Evolutionary conservation across 2,888 invertebrate species (phyloP).

Genomic region (Sinopyrophorus schimmeli): DNA sequence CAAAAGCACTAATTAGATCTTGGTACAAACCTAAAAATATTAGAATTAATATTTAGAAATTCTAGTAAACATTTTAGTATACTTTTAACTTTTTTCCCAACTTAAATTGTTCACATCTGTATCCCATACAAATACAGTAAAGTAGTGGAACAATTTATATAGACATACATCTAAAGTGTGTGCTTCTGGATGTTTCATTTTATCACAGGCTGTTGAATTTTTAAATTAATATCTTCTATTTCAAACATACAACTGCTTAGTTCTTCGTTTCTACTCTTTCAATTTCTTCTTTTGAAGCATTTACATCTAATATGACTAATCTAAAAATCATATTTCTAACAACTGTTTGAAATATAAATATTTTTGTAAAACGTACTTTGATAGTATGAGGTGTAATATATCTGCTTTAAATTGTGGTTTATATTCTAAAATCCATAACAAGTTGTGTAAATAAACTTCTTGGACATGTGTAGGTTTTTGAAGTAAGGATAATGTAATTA

Average conservation of each 20-base stretch:
- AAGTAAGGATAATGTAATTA: slow-evolving; percentile 78
- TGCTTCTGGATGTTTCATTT: slow-evolving; percentile 61
- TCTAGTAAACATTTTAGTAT: too few species aligned
- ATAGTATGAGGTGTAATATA: slow-evolving; percentile 74
- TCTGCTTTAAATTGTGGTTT: slow-evolving; percentile 71
- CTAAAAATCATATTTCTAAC: slow-evolving; percentile 53
- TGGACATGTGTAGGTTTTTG: slow-evolving; percentile 68
- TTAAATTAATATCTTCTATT: slow-evolving; percentile 47
- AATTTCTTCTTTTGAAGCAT: slow-evolving; percentile 63
- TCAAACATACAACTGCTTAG: too few species aligned
- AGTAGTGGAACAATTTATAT: slow-evolving; percentile 70
- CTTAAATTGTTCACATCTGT: slow-evolving; percentile 55
- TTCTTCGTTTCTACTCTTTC: slow-evolving; percentile 58
- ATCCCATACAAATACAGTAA: slow-evolving; percentile 63
- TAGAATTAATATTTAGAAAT: background rate
- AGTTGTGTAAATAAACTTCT: slow-evolving; percentile 76
- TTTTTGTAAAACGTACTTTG: slow-evolving; percentile 63
- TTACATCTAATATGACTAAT: slow-evolving; percentile 74
- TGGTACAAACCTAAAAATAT: slow-evolving; percentile 56
- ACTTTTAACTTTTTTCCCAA: slow-evolving; percentile 62
- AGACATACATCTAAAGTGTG: slow-evolving; percentile 78
- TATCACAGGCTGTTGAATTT: slow-evolving; percentile 37
- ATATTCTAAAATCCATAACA: slow-evolving; percentile 76
- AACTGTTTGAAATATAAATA: background rate
- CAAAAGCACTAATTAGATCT: slow-evolving; percentile 71